phyloP scores from a whole-genome alignment of 2,113 vertebrate species.

The Prunella himalayana region DNA sequence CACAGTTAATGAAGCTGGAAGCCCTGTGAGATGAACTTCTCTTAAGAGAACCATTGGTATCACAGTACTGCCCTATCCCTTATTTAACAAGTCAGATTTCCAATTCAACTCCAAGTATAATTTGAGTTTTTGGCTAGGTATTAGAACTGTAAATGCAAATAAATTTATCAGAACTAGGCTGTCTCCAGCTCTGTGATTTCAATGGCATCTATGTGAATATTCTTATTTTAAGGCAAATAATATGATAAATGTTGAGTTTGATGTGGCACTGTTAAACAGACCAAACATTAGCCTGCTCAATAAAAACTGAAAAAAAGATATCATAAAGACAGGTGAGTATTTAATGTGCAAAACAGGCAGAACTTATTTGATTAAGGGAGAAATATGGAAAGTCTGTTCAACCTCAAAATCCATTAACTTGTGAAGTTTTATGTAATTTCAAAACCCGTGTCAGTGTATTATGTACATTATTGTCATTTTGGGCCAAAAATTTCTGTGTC shows the following conservation, averaged over 20 bases:
- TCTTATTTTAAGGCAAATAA: not conserved
- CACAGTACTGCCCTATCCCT: not conserved
- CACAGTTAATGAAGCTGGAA: not conserved
- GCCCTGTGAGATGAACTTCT: not conserved
- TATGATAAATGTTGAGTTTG: not conserved
- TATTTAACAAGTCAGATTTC: not conserved
- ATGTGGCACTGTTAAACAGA: not conserved
- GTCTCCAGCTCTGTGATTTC: not conserved
- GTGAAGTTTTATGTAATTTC: not conserved
- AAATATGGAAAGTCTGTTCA: not conserved
- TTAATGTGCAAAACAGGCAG: not conserved
- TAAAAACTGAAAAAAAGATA: not conserved
- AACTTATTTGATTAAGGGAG: not conserved
- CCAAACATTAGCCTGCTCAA: not conserved
- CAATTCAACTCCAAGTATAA: not conserved
- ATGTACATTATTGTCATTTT: accelerated
- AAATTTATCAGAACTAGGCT: not conserved
- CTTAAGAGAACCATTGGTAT: not conserved
- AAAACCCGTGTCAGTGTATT: not conserved
- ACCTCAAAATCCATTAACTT: not conserved
- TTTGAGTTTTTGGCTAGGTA: not conserved
- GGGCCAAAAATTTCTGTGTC: not conserved
- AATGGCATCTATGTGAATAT: not conserved
- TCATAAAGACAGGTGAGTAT: not conserved
- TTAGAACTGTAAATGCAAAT: not conserved